Evolutionary conservation across 1,140 invertebrate species (phyloP).

Genomic region (Glomeris maerens): DNA sequence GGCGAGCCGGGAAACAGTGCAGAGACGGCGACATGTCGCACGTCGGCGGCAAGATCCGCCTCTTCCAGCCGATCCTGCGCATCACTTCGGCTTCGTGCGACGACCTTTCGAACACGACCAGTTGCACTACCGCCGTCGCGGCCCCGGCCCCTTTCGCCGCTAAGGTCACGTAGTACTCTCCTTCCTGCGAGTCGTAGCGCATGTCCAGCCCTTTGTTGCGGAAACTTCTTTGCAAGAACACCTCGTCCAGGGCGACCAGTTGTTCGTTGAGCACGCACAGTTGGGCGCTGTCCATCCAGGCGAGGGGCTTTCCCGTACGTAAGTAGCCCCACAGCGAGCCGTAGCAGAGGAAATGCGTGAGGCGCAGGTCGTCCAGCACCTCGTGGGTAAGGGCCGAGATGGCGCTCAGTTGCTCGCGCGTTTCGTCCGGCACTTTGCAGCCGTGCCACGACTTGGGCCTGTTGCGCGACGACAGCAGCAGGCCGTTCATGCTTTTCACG

Average conservation of each 20-base stretch:
- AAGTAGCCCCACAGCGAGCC: slow-evolving; percentile 40
- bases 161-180: slow-evolving; percentile 25
- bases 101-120: slow-evolving; percentile 33
- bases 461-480: too few relatives aligned
- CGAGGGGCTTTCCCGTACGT: slow-evolving; percentile 29
- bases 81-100: slow-evolving; percentile 29
- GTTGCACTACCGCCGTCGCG: slow-evolving; percentile 19
- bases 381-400: slow-evolving; percentile 12
- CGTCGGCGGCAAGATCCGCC: slow-evolving; percentile 40
- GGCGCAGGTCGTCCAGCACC: slow-evolving; percentile 24
- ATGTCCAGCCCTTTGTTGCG: slow-evolving; percentile 25
- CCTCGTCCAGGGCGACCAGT: slow-evolving; percentile 30
- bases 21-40: slow-evolving; percentile 37
- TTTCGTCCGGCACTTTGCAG: slow-evolving; percentile 3
- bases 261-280: slow-evolving; percentile 35
- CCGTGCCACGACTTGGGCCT: not conserved
- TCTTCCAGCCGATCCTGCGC: slow-evolving; percentile 41
- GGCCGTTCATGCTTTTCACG: too few relatives aligned
- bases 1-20: slow-evolving; percentile 41
- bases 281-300: slow-evolving; percentile 36
- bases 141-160: slow-evolving; percentile 15
- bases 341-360: slow-evolving; percentile 38
- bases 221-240: slow-evolving; percentile 28
- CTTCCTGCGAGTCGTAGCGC: slow-evolving; percentile 32
- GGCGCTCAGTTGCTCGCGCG: not conserved